These are phyloP conservation scores for Epizoanthus ramosus DNA, from an alignment of 92 coral and sea anemone species.

Conservation along the genomic window DNA sequence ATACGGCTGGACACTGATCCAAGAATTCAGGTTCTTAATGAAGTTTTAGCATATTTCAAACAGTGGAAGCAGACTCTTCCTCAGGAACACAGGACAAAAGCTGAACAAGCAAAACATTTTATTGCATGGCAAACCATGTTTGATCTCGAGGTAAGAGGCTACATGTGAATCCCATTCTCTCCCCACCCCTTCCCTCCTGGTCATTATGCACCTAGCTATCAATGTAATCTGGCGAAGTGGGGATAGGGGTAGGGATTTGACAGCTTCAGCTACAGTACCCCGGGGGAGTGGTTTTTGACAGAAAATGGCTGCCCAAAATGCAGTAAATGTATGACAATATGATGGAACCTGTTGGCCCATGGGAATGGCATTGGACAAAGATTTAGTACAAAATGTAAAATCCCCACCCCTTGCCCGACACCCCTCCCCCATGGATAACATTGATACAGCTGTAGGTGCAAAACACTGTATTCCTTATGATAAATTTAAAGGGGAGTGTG, in stretches of 20 bases:
- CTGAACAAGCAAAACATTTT: constrained; percentile 40
- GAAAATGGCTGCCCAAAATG: not conserved
- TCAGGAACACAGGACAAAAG: constrained; percentile 21
- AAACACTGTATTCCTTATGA: no score
- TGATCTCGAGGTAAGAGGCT: constrained; percentile 43
- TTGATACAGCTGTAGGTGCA: no score
- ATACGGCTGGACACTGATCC: constrained; percentile 7
- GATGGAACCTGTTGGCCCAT: not conserved
- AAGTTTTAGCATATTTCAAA: constrained; percentile 30
- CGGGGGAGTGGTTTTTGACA: not conserved
- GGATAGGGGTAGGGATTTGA: not conserved
- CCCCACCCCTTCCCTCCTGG: constrained; percentile 14
- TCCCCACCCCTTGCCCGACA: no score
- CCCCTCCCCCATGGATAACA: no score
- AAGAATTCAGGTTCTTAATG: constrained; percentile 27
- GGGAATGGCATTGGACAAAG: no score
- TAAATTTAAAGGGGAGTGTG: no score
- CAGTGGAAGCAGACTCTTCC: constrained; percentile 35
- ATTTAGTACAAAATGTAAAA: no score
- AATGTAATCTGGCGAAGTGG: no score
- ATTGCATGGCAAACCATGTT: constrained; percentile 53
- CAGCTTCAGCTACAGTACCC: not conserved
- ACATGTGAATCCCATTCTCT: constrained; percentile 3
- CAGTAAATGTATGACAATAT: not conserved
- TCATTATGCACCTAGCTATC: not conserved